These are phyloP conservation scores for Homarus gammarus DNA, from an alignment of 2,888 invertebrate species.

Conservation along the genomic window DNA sequence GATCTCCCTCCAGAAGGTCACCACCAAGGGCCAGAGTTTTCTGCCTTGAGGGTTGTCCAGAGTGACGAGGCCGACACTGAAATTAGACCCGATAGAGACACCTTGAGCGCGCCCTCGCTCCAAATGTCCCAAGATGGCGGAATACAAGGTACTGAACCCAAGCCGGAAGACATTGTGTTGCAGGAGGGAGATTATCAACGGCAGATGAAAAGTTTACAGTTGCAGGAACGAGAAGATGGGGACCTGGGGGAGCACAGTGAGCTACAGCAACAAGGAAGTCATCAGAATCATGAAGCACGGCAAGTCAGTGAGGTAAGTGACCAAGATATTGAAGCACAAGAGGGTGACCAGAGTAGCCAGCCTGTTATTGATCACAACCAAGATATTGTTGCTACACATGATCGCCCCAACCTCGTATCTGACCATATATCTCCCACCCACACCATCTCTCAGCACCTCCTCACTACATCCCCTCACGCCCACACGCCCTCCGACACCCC, in stretches of 20 bases:
- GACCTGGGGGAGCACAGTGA: not conserved
- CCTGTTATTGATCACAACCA: slow-evolving; percentile 25
- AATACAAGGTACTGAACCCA: no score
- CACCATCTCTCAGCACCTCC: not conserved
- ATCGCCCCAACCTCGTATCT: not conserved
- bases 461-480: not conserved
- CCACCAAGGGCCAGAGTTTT: not conserved
- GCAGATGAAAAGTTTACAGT: no score
- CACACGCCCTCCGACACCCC: slow-evolving; percentile 1
- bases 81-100: not conserved
- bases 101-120: not conserved
- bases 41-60: slow-evolving; percentile 13
- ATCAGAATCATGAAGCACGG: not conserved
- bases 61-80: slow-evolving; percentile 20
- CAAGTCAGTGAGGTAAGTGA: not conserved
- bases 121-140: not conserved
- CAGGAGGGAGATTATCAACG: no score
- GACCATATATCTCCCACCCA: not conserved
- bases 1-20: slow-evolving; percentile 8
- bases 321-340: not conserved
- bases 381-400: not conserved
- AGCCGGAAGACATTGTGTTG: no score
- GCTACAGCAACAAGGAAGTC: not conserved
- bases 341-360: not conserved
- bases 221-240: not conserved